Conservation (phyloP, 2,113 vertebrate genomes). For the Prolemur simus region DNA sequence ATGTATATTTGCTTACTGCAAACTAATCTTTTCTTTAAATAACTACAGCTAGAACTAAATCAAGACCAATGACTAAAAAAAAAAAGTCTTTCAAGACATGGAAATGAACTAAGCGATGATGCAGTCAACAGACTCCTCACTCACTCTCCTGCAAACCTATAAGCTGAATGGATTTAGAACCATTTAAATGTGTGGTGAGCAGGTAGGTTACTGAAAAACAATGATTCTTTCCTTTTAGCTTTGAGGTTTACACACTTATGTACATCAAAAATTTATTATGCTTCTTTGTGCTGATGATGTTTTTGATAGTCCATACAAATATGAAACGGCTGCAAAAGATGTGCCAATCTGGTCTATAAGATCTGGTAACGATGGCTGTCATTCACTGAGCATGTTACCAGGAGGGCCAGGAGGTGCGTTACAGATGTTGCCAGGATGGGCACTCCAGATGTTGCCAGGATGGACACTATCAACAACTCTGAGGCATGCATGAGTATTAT, state of each 20-base stretch:
- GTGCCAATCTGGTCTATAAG: background rate
- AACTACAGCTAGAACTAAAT: conserved; percentile 47
- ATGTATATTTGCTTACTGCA: background rate
- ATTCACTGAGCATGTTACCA: background rate
- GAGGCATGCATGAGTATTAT: background rate
- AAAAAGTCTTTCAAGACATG: conserved; percentile 48
- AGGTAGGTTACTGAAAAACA: background rate
- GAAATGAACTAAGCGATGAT: background rate
- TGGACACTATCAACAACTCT: background rate
- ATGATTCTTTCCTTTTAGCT: background rate
- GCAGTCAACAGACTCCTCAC: background rate
- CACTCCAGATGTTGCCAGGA: background rate
- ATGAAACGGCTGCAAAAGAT: background rate
- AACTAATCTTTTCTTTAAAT: conserved; percentile 53
- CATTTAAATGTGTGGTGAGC: background rate
- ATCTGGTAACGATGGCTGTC: background rate
- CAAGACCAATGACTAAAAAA: conserved; percentile 23
- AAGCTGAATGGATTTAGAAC: background rate
- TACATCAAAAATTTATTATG: background rate
- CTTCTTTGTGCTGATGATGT: background rate
- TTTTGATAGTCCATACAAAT: background rate
- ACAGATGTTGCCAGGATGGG: background rate
- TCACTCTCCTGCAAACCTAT: background rate
- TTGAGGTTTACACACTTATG: background rate
- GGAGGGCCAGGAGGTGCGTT: background rate